Conservation (phyloP, 2,113 vertebrate species). For the Chloebia gouldiae region DNA sequence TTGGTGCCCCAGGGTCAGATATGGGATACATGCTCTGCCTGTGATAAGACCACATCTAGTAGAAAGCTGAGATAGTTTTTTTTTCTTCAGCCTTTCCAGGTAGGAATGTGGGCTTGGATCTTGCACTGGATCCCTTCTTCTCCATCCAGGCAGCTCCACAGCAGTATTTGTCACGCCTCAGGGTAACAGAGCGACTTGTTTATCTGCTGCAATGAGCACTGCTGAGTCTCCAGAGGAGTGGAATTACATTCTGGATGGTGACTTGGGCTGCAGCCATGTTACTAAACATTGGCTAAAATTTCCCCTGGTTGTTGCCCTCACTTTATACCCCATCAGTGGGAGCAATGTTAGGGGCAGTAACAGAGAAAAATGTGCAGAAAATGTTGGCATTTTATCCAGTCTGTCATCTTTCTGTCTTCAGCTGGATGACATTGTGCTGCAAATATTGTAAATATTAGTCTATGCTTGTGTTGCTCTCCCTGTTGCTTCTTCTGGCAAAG, state of each 20-base stretch:
- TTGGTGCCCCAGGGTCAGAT: neutral
- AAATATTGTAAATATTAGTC: neutral
- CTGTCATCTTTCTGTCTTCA: neutral
- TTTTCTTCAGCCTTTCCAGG: neutral
- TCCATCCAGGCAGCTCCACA: neutral
- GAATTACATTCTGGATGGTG: slow-evolving; percentile 50
- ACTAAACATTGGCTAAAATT: slow-evolving; percentile 15
- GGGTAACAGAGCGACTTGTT: slow-evolving; percentile 38
- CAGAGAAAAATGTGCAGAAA: neutral
- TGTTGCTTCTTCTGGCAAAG: neutral
- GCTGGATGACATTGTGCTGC: neutral
- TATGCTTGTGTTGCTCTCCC: neutral
- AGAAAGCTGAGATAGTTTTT: neutral
- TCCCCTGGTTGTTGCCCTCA: neutral
- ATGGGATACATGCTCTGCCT: neutral
- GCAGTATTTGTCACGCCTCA: neutral
- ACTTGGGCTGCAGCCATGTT: neutral
- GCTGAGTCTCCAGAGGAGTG: slow-evolving; percentile 50
- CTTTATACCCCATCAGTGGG: neutral
- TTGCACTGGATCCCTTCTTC: neutral
- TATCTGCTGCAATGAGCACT: slow-evolving; percentile 20
- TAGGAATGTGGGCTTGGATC: neutral
- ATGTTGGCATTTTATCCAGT: neutral
- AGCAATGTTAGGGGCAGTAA: neutral
- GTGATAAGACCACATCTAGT: neutral